Evolutionary conservation across 53 echinoderm and acorn worm species (phyloP).

Genomic region (Holothuria scabra): DNA sequence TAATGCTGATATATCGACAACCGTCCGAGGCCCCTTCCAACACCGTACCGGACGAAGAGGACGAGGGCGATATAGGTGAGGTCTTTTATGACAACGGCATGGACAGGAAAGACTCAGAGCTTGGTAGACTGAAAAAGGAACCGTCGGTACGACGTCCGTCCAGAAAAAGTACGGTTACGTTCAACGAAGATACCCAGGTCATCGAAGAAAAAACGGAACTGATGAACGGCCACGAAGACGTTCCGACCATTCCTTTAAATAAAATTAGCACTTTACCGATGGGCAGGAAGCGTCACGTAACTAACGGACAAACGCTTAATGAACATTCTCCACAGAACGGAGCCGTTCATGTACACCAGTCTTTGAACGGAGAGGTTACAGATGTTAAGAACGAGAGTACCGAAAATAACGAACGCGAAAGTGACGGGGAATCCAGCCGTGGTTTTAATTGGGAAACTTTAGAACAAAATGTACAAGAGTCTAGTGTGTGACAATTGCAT

Average conservation of each 20-base stretch:
- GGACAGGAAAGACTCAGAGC: constrained; percentile 20
- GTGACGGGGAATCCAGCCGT: too few species aligned
- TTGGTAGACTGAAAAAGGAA: constrained; percentile 10
- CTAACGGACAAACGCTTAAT: neutral
- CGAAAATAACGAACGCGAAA: too few species aligned
- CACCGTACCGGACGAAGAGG: constrained; percentile 12
- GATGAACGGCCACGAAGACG: neutral
- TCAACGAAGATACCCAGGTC: constrained; percentile 17
- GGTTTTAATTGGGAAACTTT: too few species aligned
- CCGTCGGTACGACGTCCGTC: constrained; percentile 37
- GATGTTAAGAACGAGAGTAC: too few species aligned
- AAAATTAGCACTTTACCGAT: neutral
- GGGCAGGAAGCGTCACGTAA: constrained; percentile 9
- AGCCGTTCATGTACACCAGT: neutral
- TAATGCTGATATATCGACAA: constrained; percentile 66
- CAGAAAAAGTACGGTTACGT: constrained; percentile 35
- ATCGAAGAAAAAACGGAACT: constrained; percentile 28
- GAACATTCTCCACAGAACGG: constrained; percentile 25
- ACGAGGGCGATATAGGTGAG: constrained; percentile 42
- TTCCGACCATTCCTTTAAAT: neutral
- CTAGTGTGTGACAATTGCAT: too few species aligned
- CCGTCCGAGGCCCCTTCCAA: constrained; percentile 18
- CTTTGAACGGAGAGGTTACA: constrained; percentile 1
- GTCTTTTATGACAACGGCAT: constrained; percentile 26
- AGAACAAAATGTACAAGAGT: too few species aligned